Evolutionary conservation across 2,113 vertebrate genomes (phyloP), one percentile per base, ranked within the genome.

Genomic region (Tragelaphus imberbis): DNA sequence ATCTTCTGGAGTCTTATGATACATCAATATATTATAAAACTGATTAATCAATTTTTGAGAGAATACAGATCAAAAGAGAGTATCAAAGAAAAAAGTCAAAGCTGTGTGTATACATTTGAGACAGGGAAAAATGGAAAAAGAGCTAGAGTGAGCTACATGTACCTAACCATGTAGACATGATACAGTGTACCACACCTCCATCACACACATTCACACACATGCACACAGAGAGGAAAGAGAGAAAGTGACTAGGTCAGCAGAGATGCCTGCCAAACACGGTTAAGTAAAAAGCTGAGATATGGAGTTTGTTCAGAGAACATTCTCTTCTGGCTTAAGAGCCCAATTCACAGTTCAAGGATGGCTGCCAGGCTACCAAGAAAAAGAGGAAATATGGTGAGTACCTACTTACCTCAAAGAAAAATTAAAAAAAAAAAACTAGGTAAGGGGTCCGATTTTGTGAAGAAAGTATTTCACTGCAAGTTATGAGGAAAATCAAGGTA

Each of bases 131-230:
- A 63, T 53, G 6, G 30, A 86, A 81, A 94, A 75, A 56, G 17
- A 95, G 28, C 2, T 15, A 14, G 28, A 15, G 7, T 56, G 40
- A 89, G 11, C 53, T 33, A 68, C 5, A 7, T 58, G 10, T 27
- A 19, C 58, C 17, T 23, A 28, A 40, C 4, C 5, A 40, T 36
- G 2, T 21, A 7, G 12, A 13, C 6, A 71, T 53, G 30, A 49
- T 5, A 21, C 7, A 71, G 3, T 5, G 12, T 19, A 2, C 11
- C 40, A 19, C 15, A 3, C 23, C 33, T 40, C n/a, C 0, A 5
- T 30, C 23, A 53, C 40, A 81, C 19, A 55, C 19, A 71, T 51
- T 28, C 15, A 47, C 5, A 30, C 4, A 56, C n/a, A 21, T 21
- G n/a, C 12, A 51, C 44, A 80, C 6, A 33, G 11, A 30, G 5